Base-by-base conservation (phyloP, 2,888 invertebrate species). In the Dinocampus coccinellae region DNA sequence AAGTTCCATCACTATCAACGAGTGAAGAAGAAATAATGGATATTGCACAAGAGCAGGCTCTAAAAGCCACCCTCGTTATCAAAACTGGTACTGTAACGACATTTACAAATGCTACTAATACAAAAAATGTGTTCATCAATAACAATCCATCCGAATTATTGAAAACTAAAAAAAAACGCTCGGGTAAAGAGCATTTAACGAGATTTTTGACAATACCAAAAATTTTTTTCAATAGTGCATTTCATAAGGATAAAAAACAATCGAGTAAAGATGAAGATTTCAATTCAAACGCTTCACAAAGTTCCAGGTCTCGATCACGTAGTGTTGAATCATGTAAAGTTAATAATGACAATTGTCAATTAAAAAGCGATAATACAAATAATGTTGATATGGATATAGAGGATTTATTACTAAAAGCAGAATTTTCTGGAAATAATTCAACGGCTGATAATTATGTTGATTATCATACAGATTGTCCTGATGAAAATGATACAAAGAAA, bases 21-120 rank as follows among this genome's bases (percentile, higher is more conserved):
- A 77, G 72, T 47, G 74, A 79, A n/a, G 80, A 80, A 6, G 70
- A 69, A 55, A 24, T 29, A 33, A 73, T 75, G 39, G 73, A 74
- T 33, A 76, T 58, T 67, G 73, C 67, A 65, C 76, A 70, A 72
- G 78, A 33, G 77, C 73, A 77, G 33, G 88, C 89, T 75, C 89
- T 90, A 34, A 90, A 88, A 85, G 90, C 88, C 75, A 90, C 85
- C 33, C 79, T 88, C 60, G 88, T 90, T 2, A 84, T 90, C 65
- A 89, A 90, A 80, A 89, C 90, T 11, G 89, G 89, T 22, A 81
- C 80, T 1, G 64, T 87, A 16, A 85, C 84, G 61, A 82, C 83
- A 3, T 81, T 86, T 47, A 81, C 82, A 2, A 83, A 80, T 62
- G 67, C 78, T 10, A 73, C 75, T 53, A 69, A 74, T 16, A 76